Evolutionary conservation across 1,140 invertebrate species (phyloP), one percentile per base, ranked within the genome.

Genomic region (Tetramorium simillimum): DNA sequence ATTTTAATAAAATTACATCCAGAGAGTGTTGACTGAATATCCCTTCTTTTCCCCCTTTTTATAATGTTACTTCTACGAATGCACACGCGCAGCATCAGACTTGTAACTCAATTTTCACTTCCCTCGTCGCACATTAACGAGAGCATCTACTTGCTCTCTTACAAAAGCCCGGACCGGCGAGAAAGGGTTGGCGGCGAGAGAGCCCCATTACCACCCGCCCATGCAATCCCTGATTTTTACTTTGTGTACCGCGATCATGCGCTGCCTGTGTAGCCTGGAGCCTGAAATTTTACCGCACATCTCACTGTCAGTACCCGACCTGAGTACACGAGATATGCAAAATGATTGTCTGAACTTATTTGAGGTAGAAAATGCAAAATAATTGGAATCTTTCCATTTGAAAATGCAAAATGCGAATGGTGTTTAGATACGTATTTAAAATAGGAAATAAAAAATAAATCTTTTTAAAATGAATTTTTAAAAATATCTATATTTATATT

Each of bases 151-250:
- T 67, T 21, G 37, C 37, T 28, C 75, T 12, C 24, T 60, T 28
- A 16, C 10, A 77, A 77, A 21, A 67, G 40, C 16, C 18, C 21
- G 37, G 37, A 58, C 14, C 6, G 24, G 43, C 24, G 58, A 43
- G 40, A 77, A 78, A 78, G 43, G 24, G 24, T 78, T 78, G 46
- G 28, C 28, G 43, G 58, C 75, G 75, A 63, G 75, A 49, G 60
- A 78, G 63, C 40, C 24, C 12, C 28, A 63, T 78, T 65, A 78
- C 6, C 24, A 78, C 6, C 24, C 37, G 33, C 16, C 56, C 16
- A n/a, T 18, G 56, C 40, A 40, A 77, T 21, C 1, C 21, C 51
- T 18, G 43, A 78, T 63, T 78, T 78, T 40, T 78, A 49, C 58
- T 63, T 65, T 63, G 58, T 37, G 24, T 33, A 21, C 10, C 21